phyloP scores from a whole-genome alignment of 2,888 invertebrate species.

The Tachina grossa region DNA sequence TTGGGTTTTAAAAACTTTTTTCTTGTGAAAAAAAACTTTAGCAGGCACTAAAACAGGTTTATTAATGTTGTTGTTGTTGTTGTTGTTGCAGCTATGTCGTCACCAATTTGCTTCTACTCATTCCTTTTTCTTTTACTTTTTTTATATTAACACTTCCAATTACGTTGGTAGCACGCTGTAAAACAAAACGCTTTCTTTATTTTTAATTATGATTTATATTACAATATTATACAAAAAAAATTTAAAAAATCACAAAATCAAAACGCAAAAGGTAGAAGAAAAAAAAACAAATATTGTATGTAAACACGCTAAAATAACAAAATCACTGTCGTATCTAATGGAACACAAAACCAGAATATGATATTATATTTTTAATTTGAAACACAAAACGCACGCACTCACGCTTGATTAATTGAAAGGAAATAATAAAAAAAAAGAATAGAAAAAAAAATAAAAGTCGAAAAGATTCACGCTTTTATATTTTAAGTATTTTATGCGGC shows the following conservation, averaged over 20 bases:
- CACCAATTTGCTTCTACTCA: conserved; percentile 50
- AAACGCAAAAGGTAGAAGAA: conserved; percentile 11
- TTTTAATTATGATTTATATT: conserved; percentile 21
- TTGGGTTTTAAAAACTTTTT: conserved; percentile 17
- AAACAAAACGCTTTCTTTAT: conserved; percentile 51
- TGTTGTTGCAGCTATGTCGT: conserved; percentile 53
- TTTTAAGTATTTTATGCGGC: conserved; percentile 47
- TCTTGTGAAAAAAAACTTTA: conserved; percentile 21
- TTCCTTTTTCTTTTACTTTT: conserved; percentile 24
- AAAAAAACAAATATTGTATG: not conserved
- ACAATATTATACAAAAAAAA: conserved; percentile 21
- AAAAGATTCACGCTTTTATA: conserved; percentile 55
- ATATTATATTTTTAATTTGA: conserved; percentile 26
- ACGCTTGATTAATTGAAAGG: conserved; percentile 12
- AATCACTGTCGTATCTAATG: conserved; percentile 42
- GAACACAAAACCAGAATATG: conserved; percentile 30
- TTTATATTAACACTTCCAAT: conserved; percentile 63
- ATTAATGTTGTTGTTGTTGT: conserved; percentile 43
- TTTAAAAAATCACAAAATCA: not conserved
- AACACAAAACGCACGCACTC: conserved; percentile 45
- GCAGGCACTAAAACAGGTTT: conserved; percentile 68
- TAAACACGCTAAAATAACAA: not conserved
- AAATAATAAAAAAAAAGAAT: conserved; percentile 7
- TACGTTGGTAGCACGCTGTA: conserved; percentile 36
- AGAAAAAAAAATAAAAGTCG: conserved; percentile 25